These are phyloP conservation scores for Drosophila takahashii DNA, from an alignment of 1,140 invertebrate genomes.

Conservation along the genomic window DNA sequence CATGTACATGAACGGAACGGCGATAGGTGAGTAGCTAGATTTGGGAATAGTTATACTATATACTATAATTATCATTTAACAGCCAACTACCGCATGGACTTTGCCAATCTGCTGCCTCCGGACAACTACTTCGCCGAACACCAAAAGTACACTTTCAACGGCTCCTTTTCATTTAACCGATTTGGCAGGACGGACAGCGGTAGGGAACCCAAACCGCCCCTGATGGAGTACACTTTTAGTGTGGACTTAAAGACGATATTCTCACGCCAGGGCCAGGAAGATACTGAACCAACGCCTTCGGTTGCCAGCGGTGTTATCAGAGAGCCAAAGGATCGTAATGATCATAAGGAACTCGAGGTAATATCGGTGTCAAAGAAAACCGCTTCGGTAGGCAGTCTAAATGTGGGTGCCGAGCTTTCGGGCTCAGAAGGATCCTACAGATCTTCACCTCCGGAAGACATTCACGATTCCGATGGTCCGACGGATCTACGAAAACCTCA, in stretches of 20 bases:
- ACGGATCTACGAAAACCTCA: not conserved
- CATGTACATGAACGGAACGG: constrained; percentile 65
- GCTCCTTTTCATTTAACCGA: constrained; percentile 61
- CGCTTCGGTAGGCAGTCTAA: constrained; percentile 31
- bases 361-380: not conserved
- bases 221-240: constrained; percentile 64
- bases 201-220: constrained; percentile 52
- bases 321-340: constrained; percentile 23
- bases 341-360: not conserved
- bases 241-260: constrained; percentile 55
- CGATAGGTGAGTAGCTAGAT: constrained; percentile 42
- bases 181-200: constrained; percentile 55
- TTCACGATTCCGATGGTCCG: not conserved
- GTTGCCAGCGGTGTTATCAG: constrained; percentile 21
- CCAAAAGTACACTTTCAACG: constrained; percentile 35
- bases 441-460: not conserved
- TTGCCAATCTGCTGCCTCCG: constrained; percentile 56
- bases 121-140: constrained; percentile 50
- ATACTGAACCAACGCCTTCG: constrained; percentile 4
- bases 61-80: not conserved
- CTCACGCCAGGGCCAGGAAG: constrained; percentile 13
- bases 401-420: constrained; percentile 51
- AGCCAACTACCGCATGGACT: constrained; percentile 77
- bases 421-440: constrained; percentile 30
- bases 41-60: not conserved